Base-by-base conservation (phyloP, 1,140 invertebrate genomes). In the Lucilia cuprina region DNA sequence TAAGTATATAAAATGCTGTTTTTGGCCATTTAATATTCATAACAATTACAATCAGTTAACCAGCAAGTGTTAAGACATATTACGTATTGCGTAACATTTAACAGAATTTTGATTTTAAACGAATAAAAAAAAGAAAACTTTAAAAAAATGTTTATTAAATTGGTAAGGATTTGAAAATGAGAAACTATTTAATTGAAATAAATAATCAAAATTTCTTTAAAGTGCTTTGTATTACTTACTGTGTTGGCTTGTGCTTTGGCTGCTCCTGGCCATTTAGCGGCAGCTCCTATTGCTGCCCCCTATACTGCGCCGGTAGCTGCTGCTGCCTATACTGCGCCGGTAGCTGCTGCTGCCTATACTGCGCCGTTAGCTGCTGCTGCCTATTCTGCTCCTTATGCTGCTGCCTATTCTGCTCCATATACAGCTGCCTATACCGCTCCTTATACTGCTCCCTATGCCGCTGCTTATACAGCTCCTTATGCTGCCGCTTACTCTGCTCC, bases 41-140 rank as follows among this genome's bases (percentile, higher is more conserved):
- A 80, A 80, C 77, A 25, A 9, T 80, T 80, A 14, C 77, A 80
- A 80, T 80, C 77, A 80, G 77, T 80, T 80, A 80, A 80, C 77
- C 7, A 80, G 49, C 41, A 80, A 80, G 41, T 49, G 2, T 19
- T 17, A 55, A 55, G 50, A 55, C 41, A 41, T 34, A n/a, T 47
- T 41, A n/a, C 12, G 3, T 30, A 30, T 41, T 78, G 13, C 14
- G 75, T n/a, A 49, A 47, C 35, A 78, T 19, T 30, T 34, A 2
- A 35, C 30, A 30, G n/a, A 60, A n/a, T 60, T 60, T n/a, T n/a
- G 10, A 41, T 17, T 55, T 55, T 14, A 12, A 55, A 55, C 12
- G 13, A 55, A 55, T 7, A 4, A 55, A 55, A 0, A 55, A 55
- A 55, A 80, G 2, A 80, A 49, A 70, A 10, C n/a, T 70, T 70